Evolutionary conservation across 2,888 invertebrate genomes (phyloP), one percentile per base, ranked within the genome.

Genomic region (Drosophila eohydei): DNA sequence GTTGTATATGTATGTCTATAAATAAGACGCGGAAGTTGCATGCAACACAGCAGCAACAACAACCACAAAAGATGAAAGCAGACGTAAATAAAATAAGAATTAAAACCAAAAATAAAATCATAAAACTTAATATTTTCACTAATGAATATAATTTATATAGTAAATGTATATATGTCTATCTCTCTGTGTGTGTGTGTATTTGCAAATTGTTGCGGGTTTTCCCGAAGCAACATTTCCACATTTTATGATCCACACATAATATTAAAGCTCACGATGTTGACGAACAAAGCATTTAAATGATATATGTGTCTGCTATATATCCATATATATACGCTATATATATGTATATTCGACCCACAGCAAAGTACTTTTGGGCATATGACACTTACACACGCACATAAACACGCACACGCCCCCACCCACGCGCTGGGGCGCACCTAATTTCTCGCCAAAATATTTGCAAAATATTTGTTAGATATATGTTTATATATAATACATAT

Each of bases 321-420:
- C 16, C 32, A 52, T 4, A 36, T 34, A 52, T 26, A 51, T 51
- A 36, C 8, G 16, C 2, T 4, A 34, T 34, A 54, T 40, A 36
- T 51, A 14, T 34, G 34, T 9, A 30, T 36, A 38, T 52, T 12
- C 7, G 12, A 34, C 12, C n/a, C 28, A 32, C 7, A 34, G 11
- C 5, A 52, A 26, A 36, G 52, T 38, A 36, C 38, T 52, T 38
- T 52, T 9, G 38, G 52, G 54, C 52, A 34, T 71, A 79, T 60
- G 76, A 71, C 72, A 71, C 71, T 81, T 83, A 69, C 68, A 72
- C 86, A 85, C 83, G 83, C 67, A n/a, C n/a, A n/a, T n/a, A n/a
- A n/a, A 72, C 79, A 85, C 75, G 80, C 74, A 78, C 65, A 57
- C 61, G 44, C 50, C 50, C 34, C 28, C 73, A 5, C 65, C 69